Conservation (phyloP, 2,797 vertebrate species). For the Hapalemur alaotrensis region DNA sequence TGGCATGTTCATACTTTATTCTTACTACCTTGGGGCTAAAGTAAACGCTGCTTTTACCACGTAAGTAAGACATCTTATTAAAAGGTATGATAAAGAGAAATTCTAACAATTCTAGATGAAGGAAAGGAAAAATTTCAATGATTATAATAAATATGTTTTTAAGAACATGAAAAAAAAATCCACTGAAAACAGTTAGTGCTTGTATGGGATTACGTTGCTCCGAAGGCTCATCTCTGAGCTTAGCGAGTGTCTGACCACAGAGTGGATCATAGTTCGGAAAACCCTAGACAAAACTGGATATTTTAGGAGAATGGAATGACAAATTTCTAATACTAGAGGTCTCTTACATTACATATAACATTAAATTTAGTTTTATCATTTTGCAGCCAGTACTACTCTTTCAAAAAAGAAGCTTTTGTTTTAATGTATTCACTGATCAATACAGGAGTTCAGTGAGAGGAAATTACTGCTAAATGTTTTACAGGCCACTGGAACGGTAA, state of each 20-base stretch:
- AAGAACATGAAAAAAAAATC: not conserved
- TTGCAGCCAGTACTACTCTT: not conserved
- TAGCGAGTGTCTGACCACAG: not conserved
- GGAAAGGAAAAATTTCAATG: not conserved
- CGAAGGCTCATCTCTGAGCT: not conserved
- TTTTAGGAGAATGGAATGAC: not conserved
- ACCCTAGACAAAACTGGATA: not conserved
- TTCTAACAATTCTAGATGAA: not conserved
- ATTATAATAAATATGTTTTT: not conserved
- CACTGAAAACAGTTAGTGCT: not conserved
- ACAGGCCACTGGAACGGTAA: rapidly evolving
- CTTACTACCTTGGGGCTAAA: constrained; percentile 93
- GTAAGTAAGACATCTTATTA: constrained; percentile 84
- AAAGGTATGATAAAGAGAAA: not conserved
- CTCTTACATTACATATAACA: constrained; percentile 2
- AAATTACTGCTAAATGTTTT: not conserved
- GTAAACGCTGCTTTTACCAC: constrained; percentile 93
- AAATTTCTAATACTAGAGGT: not conserved
- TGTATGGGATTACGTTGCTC: not conserved
- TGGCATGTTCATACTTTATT: constrained; percentile 94
- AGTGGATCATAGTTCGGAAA: not conserved
- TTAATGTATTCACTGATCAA: not conserved
- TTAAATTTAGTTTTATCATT: constrained; percentile 44
- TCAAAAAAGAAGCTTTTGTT: constrained; percentile 1
- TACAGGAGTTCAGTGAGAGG: not conserved